Percentiles rank a stretch among this genome's conserved stretches.
These are phyloP conservation scores for Andrena dorsata DNA, from an alignment of 2,888 invertebrate species.

Conservation along the genomic window DNA sequence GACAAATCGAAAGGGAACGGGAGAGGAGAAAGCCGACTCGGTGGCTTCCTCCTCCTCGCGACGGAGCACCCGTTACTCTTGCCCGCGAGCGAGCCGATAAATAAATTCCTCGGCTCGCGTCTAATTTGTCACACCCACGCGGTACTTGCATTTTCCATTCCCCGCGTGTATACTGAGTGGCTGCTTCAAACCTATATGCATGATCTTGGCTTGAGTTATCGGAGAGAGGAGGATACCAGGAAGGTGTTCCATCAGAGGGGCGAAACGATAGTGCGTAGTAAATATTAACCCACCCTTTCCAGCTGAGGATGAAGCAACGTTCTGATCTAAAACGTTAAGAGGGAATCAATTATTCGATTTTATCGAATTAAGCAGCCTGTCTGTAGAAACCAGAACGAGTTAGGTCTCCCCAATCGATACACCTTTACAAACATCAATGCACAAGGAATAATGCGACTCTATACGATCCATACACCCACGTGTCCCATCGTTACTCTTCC, in stretches of 20 bases:
- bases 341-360: too few relatives aligned
- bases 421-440: background rate
- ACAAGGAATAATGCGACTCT: constrained; percentile 2
- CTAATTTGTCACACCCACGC: constrained; percentile 14
- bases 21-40: constrained; percentile 20
- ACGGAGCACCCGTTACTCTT: constrained; percentile 19
- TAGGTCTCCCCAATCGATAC: background rate
- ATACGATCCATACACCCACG: constrained; percentile 1
- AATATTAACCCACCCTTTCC: too few relatives aligned
- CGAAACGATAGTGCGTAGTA: background rate
- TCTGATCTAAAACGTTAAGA: too few relatives aligned
- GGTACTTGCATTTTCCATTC: background rate
- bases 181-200: background rate
- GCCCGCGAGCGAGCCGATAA: constrained; percentile 26
- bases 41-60: constrained; percentile 20
- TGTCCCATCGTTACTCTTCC: constrained; percentile 14
- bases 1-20: constrained; percentile 69
- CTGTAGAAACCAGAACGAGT: too few relatives aligned
- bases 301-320: too few relatives aligned
- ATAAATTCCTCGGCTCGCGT: constrained; percentile 25
- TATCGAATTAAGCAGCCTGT: too few relatives aligned
- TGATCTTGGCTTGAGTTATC: background rate
- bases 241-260: background rate
- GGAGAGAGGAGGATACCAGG: background rate
- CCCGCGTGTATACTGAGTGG: background rate